phyloP scores from a whole-genome alignment of 2,113 vertebrate genomes.

The Pituophis catenifer region DNA sequence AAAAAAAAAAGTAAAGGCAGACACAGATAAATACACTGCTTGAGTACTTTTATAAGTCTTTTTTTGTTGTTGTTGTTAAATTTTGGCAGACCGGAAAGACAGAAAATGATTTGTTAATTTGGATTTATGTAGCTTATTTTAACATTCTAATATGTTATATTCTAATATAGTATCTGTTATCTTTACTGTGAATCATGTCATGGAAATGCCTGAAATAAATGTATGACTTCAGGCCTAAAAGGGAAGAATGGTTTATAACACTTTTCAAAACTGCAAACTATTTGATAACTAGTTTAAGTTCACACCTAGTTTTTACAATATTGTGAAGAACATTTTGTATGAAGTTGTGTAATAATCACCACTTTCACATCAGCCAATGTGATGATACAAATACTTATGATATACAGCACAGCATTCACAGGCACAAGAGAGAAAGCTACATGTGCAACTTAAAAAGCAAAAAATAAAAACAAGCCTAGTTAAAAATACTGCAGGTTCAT shows the following conservation, averaged over 20 bases:
- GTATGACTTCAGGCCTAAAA: background rate
- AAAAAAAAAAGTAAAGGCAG: background rate
- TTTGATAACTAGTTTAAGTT: conserved; percentile 15
- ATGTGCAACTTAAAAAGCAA: background rate
- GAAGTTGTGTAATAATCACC: conserved; percentile 2
- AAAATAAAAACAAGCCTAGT: background rate
- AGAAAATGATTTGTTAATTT: background rate
- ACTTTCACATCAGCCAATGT: conserved; percentile 17
- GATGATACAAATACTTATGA: background rate
- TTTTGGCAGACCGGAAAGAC: background rate
- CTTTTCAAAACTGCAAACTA: background rate
- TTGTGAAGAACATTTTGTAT: conserved; percentile 7
- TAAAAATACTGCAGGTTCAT: background rate
- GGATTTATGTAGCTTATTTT: background rate
- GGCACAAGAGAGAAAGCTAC: conserved; percentile 2
- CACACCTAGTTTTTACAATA: conserved; percentile 7
- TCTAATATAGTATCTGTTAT: background rate
- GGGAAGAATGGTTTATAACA: background rate
- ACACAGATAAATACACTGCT: background rate
- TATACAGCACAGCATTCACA: background rate
- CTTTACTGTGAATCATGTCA: background rate
- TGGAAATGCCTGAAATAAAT: background rate
- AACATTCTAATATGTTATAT: background rate
- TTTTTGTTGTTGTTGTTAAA: background rate
- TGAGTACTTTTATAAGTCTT: background rate